Conservation (phyloP, 2,888 invertebrate genomes). For the Graphium colonna region DNA sequence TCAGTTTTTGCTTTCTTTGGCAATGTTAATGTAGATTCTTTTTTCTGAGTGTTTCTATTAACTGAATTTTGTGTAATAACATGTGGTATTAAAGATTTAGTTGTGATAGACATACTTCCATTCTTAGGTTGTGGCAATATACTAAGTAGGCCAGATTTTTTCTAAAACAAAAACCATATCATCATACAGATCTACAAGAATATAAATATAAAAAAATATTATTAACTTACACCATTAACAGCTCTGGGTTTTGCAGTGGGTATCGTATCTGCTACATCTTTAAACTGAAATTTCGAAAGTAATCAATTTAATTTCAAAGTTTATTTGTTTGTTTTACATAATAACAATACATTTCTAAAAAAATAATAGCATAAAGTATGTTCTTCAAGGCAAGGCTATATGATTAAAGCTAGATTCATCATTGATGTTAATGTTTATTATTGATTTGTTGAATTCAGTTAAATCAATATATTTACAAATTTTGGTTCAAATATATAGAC, state of each 20-base stretch:
- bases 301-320: slow-evolving; percentile 3
- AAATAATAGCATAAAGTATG: too few species aligned
- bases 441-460: background rate
- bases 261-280: slow-evolving; percentile 76
- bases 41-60: slow-evolving; percentile 41
- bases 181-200: too few species aligned
- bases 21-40: slow-evolving; percentile 37
- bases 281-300: slow-evolving; percentile 69
- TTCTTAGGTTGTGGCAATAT: slow-evolving; percentile 85
- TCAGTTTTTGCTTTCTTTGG: slow-evolving; percentile 43
- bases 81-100: slow-evolving; percentile 67
- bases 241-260: slow-evolving; percentile 63
- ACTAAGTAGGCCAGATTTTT: slow-evolving; percentile 83
- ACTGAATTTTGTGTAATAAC: slow-evolving; percentile 62
- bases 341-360: too few species aligned
- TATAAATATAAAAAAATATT: background rate
- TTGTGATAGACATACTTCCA: slow-evolving; percentile 44
- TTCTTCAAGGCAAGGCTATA: too few species aligned
- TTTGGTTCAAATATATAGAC: too few species aligned
- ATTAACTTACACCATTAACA: slow-evolving; percentile 42
- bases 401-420: too few species aligned
- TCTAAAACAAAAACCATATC: slow-evolving; percentile 67
- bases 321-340: too few species aligned
- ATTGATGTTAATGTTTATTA: background rate
- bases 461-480: background rate